Evolutionary conservation across 2,113 vertebrate genomes (phyloP).

Genomic region (Oreochromis spilurus): DNA sequence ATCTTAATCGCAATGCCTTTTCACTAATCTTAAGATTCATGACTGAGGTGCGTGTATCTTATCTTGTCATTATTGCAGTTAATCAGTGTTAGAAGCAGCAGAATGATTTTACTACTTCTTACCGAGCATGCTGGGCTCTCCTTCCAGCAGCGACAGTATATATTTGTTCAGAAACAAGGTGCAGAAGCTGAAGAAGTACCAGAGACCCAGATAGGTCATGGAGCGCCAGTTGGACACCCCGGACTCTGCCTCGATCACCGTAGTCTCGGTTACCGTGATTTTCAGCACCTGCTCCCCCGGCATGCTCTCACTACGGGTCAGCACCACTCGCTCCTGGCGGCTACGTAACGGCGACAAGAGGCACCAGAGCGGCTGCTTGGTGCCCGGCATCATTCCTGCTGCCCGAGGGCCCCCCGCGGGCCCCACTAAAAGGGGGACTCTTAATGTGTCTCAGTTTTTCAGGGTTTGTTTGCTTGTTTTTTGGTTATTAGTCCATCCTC

Average conservation of each 20-base stretch:
- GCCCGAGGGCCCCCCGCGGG: neutral
- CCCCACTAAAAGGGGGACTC: neutral
- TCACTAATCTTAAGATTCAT: neutral
- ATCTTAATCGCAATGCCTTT: neutral
- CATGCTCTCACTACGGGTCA: constrained; percentile 77
- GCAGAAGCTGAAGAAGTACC: constrained; percentile 98
- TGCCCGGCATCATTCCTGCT: constrained; percentile 28
- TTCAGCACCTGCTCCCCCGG: constrained; percentile 83
- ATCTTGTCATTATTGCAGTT: neutral
- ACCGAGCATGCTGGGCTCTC: constrained; percentile 94
- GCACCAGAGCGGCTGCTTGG: constrained; percentile 52
- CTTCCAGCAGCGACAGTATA: constrained; percentile 88
- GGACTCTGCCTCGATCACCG: constrained; percentile 84
- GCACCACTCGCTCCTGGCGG: constrained; percentile 77
- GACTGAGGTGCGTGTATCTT: neutral
- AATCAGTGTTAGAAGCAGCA: neutral
- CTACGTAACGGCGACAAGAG: constrained; percentile 66
- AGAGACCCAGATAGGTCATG: constrained; percentile 81
- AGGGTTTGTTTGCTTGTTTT: neutral
- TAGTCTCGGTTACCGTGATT: constrained; percentile 92
- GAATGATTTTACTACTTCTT: neutral
- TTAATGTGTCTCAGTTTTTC: neutral
- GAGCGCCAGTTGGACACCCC: constrained; percentile 85
- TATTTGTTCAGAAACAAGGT: constrained; percentile 98
- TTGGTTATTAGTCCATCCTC: constrained; percentile 35